Evolutionary conservation across 2,113 vertebrate species (phyloP), one percentile per base, ranked within the genome.

Genomic region (Alethe castanea): DNA sequence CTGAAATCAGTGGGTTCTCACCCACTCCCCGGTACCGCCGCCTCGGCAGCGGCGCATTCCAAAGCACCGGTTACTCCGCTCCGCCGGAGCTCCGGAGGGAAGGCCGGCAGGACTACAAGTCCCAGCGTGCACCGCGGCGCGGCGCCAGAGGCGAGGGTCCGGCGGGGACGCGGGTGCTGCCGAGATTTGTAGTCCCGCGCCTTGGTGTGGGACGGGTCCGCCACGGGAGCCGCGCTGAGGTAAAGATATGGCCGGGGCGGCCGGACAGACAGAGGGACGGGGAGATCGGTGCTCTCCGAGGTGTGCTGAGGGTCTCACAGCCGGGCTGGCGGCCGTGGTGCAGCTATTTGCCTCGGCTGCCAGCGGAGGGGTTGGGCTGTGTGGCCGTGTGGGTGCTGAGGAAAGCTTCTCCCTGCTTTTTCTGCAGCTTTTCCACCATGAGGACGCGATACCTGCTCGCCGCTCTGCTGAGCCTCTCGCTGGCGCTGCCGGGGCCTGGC

Each of bases 1-100:
- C 38, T 38, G 45, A 12, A 47, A 8, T 11, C 77, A 83, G 86
- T 69, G 25, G 3, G 65, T 33, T 60, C 35, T 12, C 2, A 2
- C 3, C 5, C 0, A 38, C 14, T 47, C 11, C 53, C n/a, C 19
- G 11, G 31, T 11, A 2, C 38, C 17, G 29, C 24, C 47, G n/a
- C 65, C 12, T 61, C n/a, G 3, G 54, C 47, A 53, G 54, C 48
- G 47, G 40, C 9, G 9, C 19, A 9, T 35, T n/a, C 62, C 40
- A 40, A 40, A 48, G 20, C 35, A 19, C 35, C 40, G 14, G 11
- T 12, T 26, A 7, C 70, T 16, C 3, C 2, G 3, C 29, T 19
- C 6, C 5, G 1, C 57, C 2, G 6, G 1, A 7, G 8, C 4
- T 3, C 7, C 44, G 5, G 15, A 6, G 60, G 29, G 7, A 11